Conservation (phyloP, 92 coral and sea anemone genomes). For the Virgularia gustaviana region DNA sequence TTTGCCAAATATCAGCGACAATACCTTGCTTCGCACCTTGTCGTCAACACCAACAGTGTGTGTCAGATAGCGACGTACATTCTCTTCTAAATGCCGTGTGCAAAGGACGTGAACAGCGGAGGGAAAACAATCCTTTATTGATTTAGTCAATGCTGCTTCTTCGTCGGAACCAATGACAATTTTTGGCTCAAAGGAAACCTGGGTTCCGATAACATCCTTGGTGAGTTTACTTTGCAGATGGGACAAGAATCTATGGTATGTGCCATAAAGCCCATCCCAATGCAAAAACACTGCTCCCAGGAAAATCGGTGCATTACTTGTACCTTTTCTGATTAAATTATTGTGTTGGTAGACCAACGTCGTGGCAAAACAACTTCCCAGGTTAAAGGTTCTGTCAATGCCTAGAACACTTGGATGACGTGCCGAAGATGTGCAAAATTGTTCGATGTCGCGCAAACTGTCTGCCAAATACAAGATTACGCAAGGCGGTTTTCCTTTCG, state of each 20-base stretch:
- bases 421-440: conserved; percentile 1
- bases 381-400: conserved; percentile 12
- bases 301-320: background rate
- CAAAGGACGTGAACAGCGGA: too few relatives aligned
- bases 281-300: too few relatives aligned
- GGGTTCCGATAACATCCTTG: too few relatives aligned
- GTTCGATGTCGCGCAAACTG: background rate
- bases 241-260: too few relatives aligned
- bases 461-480: background rate
- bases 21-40: background rate
- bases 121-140: too few relatives aligned
- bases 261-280: too few relatives aligned
- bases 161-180: too few relatives aligned
- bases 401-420: conserved; percentile 1
- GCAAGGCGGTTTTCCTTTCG: conserved; percentile 18
- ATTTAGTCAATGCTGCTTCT: too few relatives aligned
- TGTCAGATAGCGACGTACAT: background rate
- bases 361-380: conserved; percentile 8
- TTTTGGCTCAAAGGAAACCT: too few relatives aligned
- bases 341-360: background rate
- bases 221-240: too few relatives aligned
- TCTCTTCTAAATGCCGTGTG: background rate
- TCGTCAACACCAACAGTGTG: background rate
- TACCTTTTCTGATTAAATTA: conserved; percentile 10
- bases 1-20: background rate